These are phyloP conservation scores for Mycteria americana DNA, from an alignment of 2,797 vertebrate species.

Conservation along the genomic window DNA sequence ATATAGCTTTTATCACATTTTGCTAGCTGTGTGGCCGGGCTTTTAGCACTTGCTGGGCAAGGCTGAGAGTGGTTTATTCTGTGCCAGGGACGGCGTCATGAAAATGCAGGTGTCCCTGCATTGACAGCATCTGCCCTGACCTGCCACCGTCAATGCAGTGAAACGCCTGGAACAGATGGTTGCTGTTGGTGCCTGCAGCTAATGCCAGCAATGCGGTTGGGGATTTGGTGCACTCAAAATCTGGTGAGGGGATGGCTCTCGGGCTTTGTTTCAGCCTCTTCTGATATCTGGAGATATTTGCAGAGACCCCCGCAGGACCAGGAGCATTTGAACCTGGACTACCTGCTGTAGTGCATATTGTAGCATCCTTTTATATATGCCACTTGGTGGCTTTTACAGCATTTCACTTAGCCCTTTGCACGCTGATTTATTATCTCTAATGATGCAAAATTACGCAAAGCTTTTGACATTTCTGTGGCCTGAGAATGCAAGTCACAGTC, in stretches of 20 bases:
- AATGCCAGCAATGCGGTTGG: background rate
- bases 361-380: background rate
- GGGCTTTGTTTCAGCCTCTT: background rate
- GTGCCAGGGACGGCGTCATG: background rate
- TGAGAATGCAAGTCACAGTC: background rate
- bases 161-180: background rate
- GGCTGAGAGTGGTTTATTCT: background rate
- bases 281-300: background rate
- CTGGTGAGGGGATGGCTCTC: background rate
- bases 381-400: background rate
- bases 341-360: background rate
- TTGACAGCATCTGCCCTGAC: background rate
- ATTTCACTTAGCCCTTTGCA: background rate
- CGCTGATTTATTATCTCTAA: constrained; percentile 16
- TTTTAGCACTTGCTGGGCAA: background rate
- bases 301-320: background rate
- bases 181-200: background rate
- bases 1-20: background rate
- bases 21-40: background rate
- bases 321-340: background rate
- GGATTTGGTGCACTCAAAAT: background rate
- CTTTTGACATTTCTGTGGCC: constrained; percentile 8
- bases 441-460: background rate
- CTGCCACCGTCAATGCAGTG: rapidly evolving
- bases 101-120: background rate